Percentiles rank a stretch among this genome's conserved stretches.
Conservation (phyloP, 2,797 vertebrate species). For the Poecilia gillii region DNA sequence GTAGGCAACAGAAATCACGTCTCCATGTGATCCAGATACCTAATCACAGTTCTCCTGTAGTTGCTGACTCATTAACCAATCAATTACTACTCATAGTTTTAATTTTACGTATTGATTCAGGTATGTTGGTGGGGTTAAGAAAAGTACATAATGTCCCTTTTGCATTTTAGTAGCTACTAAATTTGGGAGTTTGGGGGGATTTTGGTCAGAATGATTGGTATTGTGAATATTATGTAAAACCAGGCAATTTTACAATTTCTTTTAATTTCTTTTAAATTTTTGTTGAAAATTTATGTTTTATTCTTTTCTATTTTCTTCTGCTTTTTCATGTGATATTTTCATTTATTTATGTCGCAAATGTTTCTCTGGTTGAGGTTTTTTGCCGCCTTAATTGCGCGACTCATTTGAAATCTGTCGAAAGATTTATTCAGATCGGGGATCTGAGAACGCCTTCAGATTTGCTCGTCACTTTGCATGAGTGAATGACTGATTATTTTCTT, state of each 20-base stretch:
- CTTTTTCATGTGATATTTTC: background rate
- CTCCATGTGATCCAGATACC: background rate
- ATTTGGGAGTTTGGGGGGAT: background rate
- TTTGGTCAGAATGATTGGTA: background rate
- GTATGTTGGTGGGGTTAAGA: background rate
- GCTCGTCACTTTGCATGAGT: background rate
- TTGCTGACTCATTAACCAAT: background rate
- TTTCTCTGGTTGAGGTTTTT: background rate
- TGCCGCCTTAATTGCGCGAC: background rate
- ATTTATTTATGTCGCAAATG: background rate
- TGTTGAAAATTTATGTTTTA: background rate
- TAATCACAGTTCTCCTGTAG: background rate
- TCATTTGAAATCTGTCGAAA: background rate
- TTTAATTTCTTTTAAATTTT: too few species aligned
- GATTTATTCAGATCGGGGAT: background rate
- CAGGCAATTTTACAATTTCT: background rate
- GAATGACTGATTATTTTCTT: too few species aligned
- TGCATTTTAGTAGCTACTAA: background rate
- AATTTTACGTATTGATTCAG: background rate
- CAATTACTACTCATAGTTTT: background rate
- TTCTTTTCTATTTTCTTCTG: background rate
- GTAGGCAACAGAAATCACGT: conserved; percentile 11
- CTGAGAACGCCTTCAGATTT: background rate
- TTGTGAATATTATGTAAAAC: background rate
- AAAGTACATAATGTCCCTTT: background rate